Conservation (phyloP, 2,113 vertebrate species). For the Felis catus region F.catus_Fca126_mat1.0 CM031412.1:196182001-196182500, state of each 20-base stretch:
- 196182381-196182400: background rate
- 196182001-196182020: no score
- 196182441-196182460: background rate
- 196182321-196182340: conserved; percentile 10
- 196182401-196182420: background rate
- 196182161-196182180: background rate
- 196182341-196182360: background rate
- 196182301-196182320: background rate
- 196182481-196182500: background rate
- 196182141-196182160: background rate
- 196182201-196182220: background rate
- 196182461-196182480: background rate
- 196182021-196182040: background rate
- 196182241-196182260: background rate
- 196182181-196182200: background rate
- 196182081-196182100: background rate
- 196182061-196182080: background rate
- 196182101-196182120: background rate
- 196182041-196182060: background rate
- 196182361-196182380: background rate
- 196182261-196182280: background rate
- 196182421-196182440: background rate
- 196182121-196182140: background rate
- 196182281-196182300: conserved; percentile 68
- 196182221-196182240: background rate